Base-by-base conservation (phyloP, 2,797 vertebrate genomes). In the Ptychobarbus kaznakovi region DNA sequence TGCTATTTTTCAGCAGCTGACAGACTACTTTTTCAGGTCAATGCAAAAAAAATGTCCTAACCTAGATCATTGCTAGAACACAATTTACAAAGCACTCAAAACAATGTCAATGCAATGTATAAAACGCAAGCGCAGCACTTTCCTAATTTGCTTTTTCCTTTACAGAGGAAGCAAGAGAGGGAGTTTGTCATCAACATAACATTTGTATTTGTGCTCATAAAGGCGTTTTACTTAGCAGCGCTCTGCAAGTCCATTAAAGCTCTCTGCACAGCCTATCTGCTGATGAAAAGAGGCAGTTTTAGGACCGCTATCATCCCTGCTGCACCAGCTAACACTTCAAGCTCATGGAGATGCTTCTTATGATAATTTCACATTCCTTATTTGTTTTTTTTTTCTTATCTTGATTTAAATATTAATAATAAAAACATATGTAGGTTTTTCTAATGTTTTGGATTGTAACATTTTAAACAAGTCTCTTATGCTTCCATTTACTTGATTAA, bases 1-100 rank as follows among this genome's bases (percentile, higher is more conserved):
- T 90, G 72, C 89, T 77, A 90, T 93, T 92, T 92, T 91, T 93
- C 86, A 92, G 58, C 63, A 12, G 35, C 79, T 90, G 90, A 90
- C 90, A 87, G 88, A 73, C 76, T 83, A 81, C 58, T 78, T 80
- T 87, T 88, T 91, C 87, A 90, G 87, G 90, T 84, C 74, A 53
- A 28, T 76, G 81, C 20, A 91, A 90, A 91, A 91, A 68, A 38
- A 49, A 46, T 18, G 11, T 35, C 75, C 40, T 61, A 84, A 93
- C 91, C 93, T 92, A 93, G 89, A 92, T 94, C 92, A 91, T 92
- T 87, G 91, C 92, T 91, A 87, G 79, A 91, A 87, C 70, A 87
- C 91, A 88, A 90, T 94, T 93, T 88, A 89, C 86, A 82, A 85
- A 92, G 90, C 72, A 83, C 80, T 76, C 53, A 46, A 86, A 80